Evolutionary conservation across 2,797 vertebrate genomes (phyloP).

Genomic region (Parambassis ranga): DNA sequence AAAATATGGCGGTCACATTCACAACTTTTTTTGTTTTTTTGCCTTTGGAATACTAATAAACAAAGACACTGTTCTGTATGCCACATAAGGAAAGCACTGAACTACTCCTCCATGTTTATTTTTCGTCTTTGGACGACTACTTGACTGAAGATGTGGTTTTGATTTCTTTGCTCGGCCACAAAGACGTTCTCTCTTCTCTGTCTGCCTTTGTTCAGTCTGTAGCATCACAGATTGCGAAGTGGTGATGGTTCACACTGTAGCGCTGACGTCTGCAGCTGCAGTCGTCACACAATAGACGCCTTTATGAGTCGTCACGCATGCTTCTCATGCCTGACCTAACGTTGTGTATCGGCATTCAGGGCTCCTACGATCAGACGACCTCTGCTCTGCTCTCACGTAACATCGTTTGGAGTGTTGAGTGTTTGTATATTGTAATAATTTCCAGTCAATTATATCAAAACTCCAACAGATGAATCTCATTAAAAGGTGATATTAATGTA

Average conservation of each 20-base stretch:
- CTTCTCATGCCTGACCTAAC: slow-evolving; percentile 55
- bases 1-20: slow-evolving; percentile 6
- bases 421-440: too few species aligned
- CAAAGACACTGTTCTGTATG: too few species aligned
- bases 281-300: slow-evolving; percentile 40
- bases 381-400: slow-evolving; percentile 15
- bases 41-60: too few species aligned
- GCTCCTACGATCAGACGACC: slow-evolving; percentile 29
- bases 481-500: too few species aligned
- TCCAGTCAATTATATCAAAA: too few species aligned
- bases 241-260: slow-evolving; percentile 15
- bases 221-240: background rate
- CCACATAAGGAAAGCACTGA: too few species aligned
- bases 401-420: too few species aligned
- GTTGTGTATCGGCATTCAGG: slow-evolving; percentile 12
- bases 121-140: rapidly evolving
- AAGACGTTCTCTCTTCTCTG: background rate
- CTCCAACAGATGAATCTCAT: too few species aligned
- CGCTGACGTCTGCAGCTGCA: slow-evolving; percentile 32
- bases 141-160: background rate
- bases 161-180: background rate
- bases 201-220: background rate
- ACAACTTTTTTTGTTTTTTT: background rate
- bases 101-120: too few species aligned
- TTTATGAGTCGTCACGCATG: slow-evolving; percentile 49